These are phyloP conservation scores for Mirza zaza DNA, from an alignment of 2,113 vertebrate genomes.

Conservation along the genomic window DNA sequence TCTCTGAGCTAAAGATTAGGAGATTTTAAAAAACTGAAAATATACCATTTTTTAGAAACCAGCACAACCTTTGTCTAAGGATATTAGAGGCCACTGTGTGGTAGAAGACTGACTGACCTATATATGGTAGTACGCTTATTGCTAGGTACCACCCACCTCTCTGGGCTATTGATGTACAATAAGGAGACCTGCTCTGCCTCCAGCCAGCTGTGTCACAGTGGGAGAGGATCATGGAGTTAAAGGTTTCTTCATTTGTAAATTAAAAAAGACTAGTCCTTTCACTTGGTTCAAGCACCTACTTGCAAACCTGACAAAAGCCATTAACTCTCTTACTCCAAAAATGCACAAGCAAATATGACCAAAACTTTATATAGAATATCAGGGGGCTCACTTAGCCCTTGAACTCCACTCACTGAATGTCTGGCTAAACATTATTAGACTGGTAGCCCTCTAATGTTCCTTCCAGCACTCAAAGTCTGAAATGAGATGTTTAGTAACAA, in stretches of 20 bases:
- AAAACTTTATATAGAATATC: background rate
- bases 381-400: background rate
- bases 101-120: background rate
- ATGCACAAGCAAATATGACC: background rate
- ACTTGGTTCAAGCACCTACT: background rate
- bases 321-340: background rate
- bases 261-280: background rate
- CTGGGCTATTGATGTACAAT: background rate
- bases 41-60: constrained; percentile 32
- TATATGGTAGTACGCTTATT: background rate
- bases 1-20: background rate
- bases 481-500: background rate
- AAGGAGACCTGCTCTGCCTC: background rate
- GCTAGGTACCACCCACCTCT: background rate
- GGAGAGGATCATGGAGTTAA: background rate
- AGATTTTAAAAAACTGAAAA: constrained; percentile 13
- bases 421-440: background rate
- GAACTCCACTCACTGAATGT: background rate
- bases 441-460: background rate
- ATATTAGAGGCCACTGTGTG: background rate
- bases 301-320: constrained; percentile 18
- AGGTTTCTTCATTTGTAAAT: background rate
- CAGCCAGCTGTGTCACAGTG: background rate
- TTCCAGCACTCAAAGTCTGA: background rate
- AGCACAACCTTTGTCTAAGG: background rate